A percentile compares a stretch with the other conserved stretches of the same genome.
phyloP scores from a whole-genome alignment of 2,797 vertebrate genomes.

The Morelia viridis region DNA sequence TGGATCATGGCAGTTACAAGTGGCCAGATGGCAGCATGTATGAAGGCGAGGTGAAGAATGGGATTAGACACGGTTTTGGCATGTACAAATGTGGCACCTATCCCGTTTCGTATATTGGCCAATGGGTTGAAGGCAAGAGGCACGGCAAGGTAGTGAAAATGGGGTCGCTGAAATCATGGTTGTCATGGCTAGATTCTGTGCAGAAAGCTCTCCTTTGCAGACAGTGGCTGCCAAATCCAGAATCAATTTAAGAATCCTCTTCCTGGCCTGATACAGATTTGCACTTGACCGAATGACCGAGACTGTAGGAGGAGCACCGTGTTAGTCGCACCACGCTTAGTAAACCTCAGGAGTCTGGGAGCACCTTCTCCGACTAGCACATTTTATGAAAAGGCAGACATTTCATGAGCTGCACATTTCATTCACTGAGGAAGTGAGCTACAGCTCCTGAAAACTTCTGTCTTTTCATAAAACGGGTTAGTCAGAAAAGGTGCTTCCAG shows the following conservation, averaged over 20 bases:
- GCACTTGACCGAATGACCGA: background rate
- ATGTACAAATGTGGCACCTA: constrained; percentile 72
- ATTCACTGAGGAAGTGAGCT: too few relatives aligned
- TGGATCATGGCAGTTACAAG: constrained; percentile 77
- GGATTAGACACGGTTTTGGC: constrained; percentile 83
- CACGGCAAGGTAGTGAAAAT: constrained; percentile 82
- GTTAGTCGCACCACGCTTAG: too few relatives aligned
- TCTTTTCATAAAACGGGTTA: too few relatives aligned
- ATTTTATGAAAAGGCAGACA: too few relatives aligned
- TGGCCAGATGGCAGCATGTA: constrained; percentile 88
- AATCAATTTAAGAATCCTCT: background rate
- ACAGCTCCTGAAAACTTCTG: too few relatives aligned
- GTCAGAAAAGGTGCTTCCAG: too few relatives aligned
- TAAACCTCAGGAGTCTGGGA: too few relatives aligned
- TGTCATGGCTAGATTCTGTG: background rate
- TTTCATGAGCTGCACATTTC: too few relatives aligned
- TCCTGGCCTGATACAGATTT: background rate
- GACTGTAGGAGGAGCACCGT: too few relatives aligned
- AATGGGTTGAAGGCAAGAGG: constrained; percentile 83
- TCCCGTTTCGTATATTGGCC: constrained; percentile 78
- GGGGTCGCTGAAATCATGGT: background rate
- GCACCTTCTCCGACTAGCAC: too few relatives aligned
- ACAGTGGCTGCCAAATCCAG: background rate
- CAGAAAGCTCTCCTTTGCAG: background rate
- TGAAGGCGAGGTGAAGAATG: constrained; percentile 78